Evolutionary conservation across 2,888 invertebrate species (phyloP).

Genomic region (Eupithecia tripunctaria): DNA sequence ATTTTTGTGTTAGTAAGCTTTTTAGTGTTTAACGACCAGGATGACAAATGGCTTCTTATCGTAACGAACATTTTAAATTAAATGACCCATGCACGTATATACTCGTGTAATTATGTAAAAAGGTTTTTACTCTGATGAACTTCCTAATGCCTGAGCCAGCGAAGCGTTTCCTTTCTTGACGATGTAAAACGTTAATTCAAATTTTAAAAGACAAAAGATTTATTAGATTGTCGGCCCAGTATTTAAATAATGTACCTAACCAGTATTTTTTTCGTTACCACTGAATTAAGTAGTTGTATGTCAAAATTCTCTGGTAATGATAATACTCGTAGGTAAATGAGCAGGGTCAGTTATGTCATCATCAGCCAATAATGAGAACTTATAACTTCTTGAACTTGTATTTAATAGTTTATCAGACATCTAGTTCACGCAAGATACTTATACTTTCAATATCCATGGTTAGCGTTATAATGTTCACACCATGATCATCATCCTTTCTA

Average conservation of each 20-base stretch:
- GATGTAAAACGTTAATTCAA: background rate
- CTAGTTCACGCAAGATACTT: background rate
- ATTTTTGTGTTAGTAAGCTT: background rate
- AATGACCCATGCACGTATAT: background rate
- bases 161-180: background rate
- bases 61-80: background rate
- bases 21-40: background rate
- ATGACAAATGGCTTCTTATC: background rate
- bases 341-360: background rate
- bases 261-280: background rate
- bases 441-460: fast-evolving
- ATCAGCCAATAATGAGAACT: background rate
- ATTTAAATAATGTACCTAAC: background rate
- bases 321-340: background rate
- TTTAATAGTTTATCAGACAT: background rate
- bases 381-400: background rate
- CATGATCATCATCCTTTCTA: background rate
- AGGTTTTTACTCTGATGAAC: background rate
- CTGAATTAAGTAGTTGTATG: background rate
- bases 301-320: background rate
- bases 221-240: background rate
- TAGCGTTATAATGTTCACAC: background rate
- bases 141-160: background rate
- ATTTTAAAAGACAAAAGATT: background rate
- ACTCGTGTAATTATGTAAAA: background rate